Evolutionary conservation across 2,113 vertebrate genomes (phyloP), one percentile per base, ranked within the genome.

Genomic region (Lichenostomus cassidix): DNA sequence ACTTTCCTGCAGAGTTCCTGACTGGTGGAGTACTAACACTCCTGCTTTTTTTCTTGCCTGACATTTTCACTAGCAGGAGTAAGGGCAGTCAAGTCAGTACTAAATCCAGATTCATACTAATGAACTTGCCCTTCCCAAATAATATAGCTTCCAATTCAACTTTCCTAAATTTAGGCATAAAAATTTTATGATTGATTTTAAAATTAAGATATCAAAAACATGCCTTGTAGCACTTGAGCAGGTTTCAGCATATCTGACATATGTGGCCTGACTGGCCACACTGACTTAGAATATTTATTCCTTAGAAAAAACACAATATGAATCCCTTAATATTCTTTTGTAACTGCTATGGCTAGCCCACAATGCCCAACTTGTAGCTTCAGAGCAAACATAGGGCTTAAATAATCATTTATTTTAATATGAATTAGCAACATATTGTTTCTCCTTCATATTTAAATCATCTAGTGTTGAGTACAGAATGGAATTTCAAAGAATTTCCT

Each of bases 381-480:
- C 64, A 68, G 3, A 87, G 52, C 55, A 89, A 89, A 89, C 6
- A 10, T 0, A 75, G 20, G 29, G 28, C 37, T 84, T 82, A 86
- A 92, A 93, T 81, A 92, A 44, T 70, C 15, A 80, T 53, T 79
- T 15, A 64, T 47, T 92, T 92, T 28, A 39, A 68, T 46, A 58
- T 46, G 50, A 83, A 81, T 84, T 78, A 94, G 56, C 42, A 88
- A 80, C 47, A 44, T 46, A 39, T 16, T 65, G 28, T 78, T 90
- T 81, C 55, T 86, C 92, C 76, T 89, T 87, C 75, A 74, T 80
- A 89, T 82, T 96, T 82, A 78, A 89, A 89, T 81, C 29, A 91
- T 39, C 50, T 53, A n/a, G 13, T 12, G 0, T 87, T 53, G 56
- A 91, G 78, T 46, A 75, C 13, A 79, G 31, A 68, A 76, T 52